Percentiles rank a stretch among this genome's conserved stretches.
Conservation (phyloP, 1,140 invertebrate species). For the Phymorhynchus buccinoides region DNA sequence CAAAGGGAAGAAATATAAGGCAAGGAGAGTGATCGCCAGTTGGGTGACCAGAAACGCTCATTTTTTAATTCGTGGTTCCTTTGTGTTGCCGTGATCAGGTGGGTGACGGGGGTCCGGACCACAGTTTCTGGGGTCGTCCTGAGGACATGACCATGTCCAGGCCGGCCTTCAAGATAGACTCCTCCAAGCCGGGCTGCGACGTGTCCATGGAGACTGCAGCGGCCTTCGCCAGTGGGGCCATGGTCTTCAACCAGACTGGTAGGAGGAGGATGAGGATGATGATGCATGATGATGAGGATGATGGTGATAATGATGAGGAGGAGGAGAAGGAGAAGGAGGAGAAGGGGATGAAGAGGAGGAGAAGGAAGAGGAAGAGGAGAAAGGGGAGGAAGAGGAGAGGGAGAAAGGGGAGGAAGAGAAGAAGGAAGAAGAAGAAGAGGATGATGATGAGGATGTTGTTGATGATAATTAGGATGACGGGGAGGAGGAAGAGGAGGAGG, state of each 20-base stretch:
- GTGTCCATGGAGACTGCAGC: conserved; percentile 80
- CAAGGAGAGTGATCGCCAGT: too few relatives aligned
- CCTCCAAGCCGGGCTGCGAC: conserved; percentile 77
- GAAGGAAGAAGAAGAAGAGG: too few relatives aligned
- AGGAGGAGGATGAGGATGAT: too few relatives aligned
- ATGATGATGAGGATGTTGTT: too few relatives aligned
- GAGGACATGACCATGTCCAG: conserved; percentile 78
- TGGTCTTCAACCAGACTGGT: conserved; percentile 74
- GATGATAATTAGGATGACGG: background rate
- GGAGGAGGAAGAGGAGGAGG: background rate
- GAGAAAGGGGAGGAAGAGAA: background rate
- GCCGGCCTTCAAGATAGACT: conserved; percentile 78
- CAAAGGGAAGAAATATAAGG: too few relatives aligned
- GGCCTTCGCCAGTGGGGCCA: conserved; percentile 77
- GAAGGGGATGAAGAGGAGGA: background rate
- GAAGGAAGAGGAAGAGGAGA: background rate
- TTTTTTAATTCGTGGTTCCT: too few relatives aligned
- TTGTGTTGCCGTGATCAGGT: conserved; percentile 60
- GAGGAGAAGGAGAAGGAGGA: too few relatives aligned
- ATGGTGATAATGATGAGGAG: background rate
- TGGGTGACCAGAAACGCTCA: too few relatives aligned
- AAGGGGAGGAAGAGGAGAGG: background rate
- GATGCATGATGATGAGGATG: too few relatives aligned
- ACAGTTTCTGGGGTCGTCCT: conserved; percentile 62
- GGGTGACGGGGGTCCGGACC: conserved; percentile 59